These are phyloP conservation scores for Alethe diademata DNA, from an alignment of 2,113 vertebrate species.

Conservation along the genomic window DNA sequence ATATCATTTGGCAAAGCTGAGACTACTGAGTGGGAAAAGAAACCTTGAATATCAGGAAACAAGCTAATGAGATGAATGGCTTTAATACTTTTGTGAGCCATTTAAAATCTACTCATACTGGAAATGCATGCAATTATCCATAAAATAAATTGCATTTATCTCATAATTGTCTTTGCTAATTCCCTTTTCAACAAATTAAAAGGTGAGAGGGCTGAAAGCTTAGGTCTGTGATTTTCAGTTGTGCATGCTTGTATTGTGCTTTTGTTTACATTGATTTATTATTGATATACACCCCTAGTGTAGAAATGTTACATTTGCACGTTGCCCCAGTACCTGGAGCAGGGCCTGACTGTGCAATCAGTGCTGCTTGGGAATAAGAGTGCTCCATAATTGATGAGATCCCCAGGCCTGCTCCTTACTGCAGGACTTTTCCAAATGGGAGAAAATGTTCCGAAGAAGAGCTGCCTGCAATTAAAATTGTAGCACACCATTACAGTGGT, in stretches of 20 bases:
- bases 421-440: neutral
- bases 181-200: constrained; percentile 7
- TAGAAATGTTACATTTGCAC: neutral
- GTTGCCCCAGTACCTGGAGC: neutral
- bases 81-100: constrained; percentile 6
- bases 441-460: neutral
- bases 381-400: neutral
- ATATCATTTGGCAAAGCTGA: neutral
- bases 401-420: neutral
- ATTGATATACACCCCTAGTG: neutral
- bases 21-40: neutral
- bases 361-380: neutral
- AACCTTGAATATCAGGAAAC: neutral
- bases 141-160: constrained; percentile 9
- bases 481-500: neutral
- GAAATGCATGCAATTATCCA: neutral
- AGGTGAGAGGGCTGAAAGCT: constrained; percentile 9
- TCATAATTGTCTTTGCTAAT: constrained; percentile 18
- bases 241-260: neutral
- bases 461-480: neutral
- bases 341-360: neutral
- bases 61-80: neutral
- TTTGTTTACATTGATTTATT: neutral
- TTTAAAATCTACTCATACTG: neutral
- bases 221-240: neutral